Conservation (phyloP, 2,113 vertebrate genomes). For the Dolichotis patagonum region DNA sequence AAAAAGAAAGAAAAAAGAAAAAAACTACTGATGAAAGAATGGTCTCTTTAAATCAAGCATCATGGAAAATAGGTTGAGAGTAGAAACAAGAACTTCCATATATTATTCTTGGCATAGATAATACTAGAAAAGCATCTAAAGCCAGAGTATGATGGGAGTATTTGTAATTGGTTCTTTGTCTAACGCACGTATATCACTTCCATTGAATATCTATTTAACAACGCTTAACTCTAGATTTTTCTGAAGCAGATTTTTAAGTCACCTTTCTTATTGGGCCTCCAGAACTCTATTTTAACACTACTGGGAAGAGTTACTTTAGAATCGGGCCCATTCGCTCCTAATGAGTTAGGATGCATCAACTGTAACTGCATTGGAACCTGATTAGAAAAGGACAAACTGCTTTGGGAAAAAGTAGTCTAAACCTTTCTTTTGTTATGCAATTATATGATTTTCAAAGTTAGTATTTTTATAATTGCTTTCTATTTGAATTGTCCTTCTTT, state of each 20-base stretch:
- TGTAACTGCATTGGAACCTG: conserved; percentile 21
- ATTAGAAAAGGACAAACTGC: conserved; percentile 67
- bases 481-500: background rate
- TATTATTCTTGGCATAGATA: background rate
- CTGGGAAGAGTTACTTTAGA: conserved; percentile 56
- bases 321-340: conserved; percentile 55
- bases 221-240: background rate
- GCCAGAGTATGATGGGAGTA: background rate
- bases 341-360: conserved; percentile 59
- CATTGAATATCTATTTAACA: background rate
- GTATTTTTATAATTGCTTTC: conserved; percentile 54
- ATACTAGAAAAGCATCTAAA: background rate
- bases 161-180: background rate
- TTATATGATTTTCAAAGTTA: conserved; percentile 64
- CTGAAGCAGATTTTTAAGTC: background rate
- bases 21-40: background rate
- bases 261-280: background rate
- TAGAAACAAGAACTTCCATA: background rate
- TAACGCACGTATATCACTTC: background rate
- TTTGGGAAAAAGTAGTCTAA: conserved; percentile 49
- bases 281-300: conserved; percentile 25
- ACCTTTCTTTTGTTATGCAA: conserved; percentile 54
- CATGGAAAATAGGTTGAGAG: background rate
- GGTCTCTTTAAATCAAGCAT: conserved; percentile 16
- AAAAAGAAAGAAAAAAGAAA: too few species aligned